Percentiles rank a stretch among this genome's conserved stretches.
Conservation (phyloP, 2,797 vertebrate species). For the Crenuchus spilurus region DNA sequence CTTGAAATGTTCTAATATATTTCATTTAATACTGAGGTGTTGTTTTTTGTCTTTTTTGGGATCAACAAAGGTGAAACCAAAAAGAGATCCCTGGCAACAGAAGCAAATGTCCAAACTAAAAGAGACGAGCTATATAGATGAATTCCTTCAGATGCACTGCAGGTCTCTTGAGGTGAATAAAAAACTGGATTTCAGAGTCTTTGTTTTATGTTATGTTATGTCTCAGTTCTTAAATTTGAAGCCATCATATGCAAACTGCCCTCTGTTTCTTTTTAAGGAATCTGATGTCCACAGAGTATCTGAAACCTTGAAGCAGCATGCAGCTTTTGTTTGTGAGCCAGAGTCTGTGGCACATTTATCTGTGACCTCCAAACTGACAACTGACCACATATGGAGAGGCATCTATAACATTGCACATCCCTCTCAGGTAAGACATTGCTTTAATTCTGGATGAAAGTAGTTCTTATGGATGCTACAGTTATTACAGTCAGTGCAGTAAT, state of each 20-base stretch:
- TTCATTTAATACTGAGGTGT: not conserved
- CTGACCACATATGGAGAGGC: slow-evolving; percentile 66
- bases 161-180: slow-evolving; percentile 74
- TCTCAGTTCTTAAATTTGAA: not conserved
- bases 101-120: slow-evolving; percentile 76
- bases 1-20: too few species aligned
- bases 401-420: slow-evolving; percentile 64
- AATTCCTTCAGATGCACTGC: slow-evolving; percentile 71
- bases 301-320: slow-evolving; percentile 68
- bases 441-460: not conserved
- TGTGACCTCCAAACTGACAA: slow-evolving; percentile 14
- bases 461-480: not conserved
- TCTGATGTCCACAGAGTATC: slow-evolving; percentile 63
- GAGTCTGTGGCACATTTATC: slow-evolving; percentile 28
- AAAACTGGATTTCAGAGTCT: not conserved
- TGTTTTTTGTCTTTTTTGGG: not conserved
- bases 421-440: slow-evolving; percentile 66
- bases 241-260: not conserved
- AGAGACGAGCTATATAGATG: slow-evolving; percentile 68
- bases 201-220: not conserved
- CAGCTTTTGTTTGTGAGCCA: slow-evolving; percentile 28
- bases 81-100: slow-evolving; percentile 80
- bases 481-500: not conserved
- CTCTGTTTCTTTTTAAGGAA: slow-evolving; percentile 63
- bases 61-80: slow-evolving; percentile 75